phyloP scores from a whole-genome alignment of 2,888 invertebrate genomes.

The Calliopum simillimum region DNA sequence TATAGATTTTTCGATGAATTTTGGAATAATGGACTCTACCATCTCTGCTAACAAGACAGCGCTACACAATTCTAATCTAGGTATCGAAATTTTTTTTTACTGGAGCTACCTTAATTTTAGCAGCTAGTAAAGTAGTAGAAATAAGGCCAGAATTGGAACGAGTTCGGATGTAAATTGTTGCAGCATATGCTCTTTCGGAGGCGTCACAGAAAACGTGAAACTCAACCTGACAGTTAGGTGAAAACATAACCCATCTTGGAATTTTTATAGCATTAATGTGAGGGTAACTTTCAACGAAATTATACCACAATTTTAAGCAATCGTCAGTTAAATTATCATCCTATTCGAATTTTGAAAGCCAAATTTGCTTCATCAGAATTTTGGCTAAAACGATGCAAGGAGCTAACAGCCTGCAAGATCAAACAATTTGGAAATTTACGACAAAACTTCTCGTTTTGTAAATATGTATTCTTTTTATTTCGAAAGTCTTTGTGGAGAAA shows the following conservation, averaged over 20 bases:
- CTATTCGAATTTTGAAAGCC: background rate
- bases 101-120: no score
- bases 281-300: background rate
- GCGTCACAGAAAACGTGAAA: no score
- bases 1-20: no score
- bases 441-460: background rate
- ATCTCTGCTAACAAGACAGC: no score
- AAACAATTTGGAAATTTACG: background rate
- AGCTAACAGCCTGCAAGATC: no score
- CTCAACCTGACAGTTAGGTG: background rate
- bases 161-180: no score
- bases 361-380: conserved; percentile 1
- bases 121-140: background rate
- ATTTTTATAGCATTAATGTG: background rate
- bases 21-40: no score
- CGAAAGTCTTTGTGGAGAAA: conserved; percentile 17
- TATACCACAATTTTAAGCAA: background rate
- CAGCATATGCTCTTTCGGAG: no score
- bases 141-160: no score
- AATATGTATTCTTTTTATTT: no score
- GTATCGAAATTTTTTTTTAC: conserved; percentile 6
- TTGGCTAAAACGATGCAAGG: background rate
- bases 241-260: background rate
- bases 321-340: background rate
- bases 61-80: conserved; percentile 32